A percentile compares a stretch with the other conserved stretches of the same genome.
Conservation (phyloP, 2,888 invertebrate genomes). For the Ornithoptera alexandrae region DNA sequence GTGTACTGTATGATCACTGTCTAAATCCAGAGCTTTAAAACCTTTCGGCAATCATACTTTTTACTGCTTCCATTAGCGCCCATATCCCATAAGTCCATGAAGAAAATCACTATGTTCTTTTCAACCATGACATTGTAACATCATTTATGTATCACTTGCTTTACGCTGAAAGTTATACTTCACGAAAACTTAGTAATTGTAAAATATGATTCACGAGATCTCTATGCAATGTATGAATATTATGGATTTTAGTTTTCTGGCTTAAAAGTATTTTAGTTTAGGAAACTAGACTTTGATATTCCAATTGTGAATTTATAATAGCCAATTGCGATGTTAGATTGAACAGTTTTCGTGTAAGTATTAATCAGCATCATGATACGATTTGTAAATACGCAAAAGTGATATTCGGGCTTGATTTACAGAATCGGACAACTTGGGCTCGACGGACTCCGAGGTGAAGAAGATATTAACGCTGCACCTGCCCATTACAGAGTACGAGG, state of each 20-base stretch:
- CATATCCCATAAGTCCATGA: slow-evolving; percentile 12
- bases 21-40: slow-evolving; percentile 12
- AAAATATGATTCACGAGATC: neutral
- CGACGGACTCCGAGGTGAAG: slow-evolving; percentile 96
- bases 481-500: slow-evolving; percentile 96
- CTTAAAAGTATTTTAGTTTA: neutral
- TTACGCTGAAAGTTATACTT: slow-evolving; percentile 38
- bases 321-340: neutral
- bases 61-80: slow-evolving; percentile 3
- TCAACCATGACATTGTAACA: slow-evolving; percentile 30
- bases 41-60: slow-evolving; percentile 12
- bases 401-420: slow-evolving; percentile 56
- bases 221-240: neutral
- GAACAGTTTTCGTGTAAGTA: slow-evolving; percentile 30
- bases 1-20: slow-evolving; percentile 18
- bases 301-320: neutral
- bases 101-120: slow-evolving; percentile 33
- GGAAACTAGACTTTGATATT: neutral
- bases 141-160: slow-evolving; percentile 41
- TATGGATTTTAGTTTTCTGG: neutral
- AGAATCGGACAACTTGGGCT: slow-evolving; percentile 96
- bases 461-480: slow-evolving; percentile 95
- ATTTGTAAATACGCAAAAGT: slow-evolving; percentile 13
- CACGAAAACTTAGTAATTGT: slow-evolving; percentile 37
- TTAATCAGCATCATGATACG: slow-evolving; percentile 42